Evolutionary conservation across 2,113 vertebrate genomes (phyloP).

Genomic region (Mirza zaza): DNA sequence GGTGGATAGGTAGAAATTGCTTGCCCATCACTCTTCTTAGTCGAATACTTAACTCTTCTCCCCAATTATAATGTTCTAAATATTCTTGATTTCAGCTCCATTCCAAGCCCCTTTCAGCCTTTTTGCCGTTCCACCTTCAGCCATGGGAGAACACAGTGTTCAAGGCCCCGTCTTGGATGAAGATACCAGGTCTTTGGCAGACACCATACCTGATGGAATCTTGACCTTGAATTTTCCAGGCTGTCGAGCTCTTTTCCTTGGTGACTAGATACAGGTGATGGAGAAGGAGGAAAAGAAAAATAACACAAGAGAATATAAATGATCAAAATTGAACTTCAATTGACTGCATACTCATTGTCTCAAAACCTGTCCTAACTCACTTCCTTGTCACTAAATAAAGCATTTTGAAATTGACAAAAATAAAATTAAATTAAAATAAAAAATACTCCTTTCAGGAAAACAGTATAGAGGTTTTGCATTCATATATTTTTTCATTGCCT

Average conservation of each 20-base stretch:
- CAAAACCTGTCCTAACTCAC: neutral
- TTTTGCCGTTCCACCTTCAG: too few relatives aligned
- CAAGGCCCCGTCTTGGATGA: too few relatives aligned
- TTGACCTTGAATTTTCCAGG: too few relatives aligned
- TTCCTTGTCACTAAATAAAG: neutral
- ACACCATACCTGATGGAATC: too few relatives aligned
- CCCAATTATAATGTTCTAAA: neutral
- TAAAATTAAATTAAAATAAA: too few relatives aligned
- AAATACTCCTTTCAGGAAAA: neutral
- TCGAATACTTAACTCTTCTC: neutral
- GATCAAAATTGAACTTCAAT: neutral
- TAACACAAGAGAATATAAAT: neutral
- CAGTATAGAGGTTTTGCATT: neutral
- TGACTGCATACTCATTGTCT: neutral
- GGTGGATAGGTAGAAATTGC: neutral
- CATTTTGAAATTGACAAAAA: neutral
- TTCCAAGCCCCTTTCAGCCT: neutral
- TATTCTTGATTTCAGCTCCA: neutral
- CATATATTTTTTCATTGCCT: neutral
- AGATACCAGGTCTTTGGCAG: too few relatives aligned
- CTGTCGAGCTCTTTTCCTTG: neutral
- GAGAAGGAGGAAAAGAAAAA: neutral
- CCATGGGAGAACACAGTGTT: too few relatives aligned
- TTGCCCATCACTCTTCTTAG: neutral
- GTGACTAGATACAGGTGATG: neutral